Conservation (phyloP, 1,140 invertebrate genomes). For the Macrobrachium rosenbergii region DNA sequence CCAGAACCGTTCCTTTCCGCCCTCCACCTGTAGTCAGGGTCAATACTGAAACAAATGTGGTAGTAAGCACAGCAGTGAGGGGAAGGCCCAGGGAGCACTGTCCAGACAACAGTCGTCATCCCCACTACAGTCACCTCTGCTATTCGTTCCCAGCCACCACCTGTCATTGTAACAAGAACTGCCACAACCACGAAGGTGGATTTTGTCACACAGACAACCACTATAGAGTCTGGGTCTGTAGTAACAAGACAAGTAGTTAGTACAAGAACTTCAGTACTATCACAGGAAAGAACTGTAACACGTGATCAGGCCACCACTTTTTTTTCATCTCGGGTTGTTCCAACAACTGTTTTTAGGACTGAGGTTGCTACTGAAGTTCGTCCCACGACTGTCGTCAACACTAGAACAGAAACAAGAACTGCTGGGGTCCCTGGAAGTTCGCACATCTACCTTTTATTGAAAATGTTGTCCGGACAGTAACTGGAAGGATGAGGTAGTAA, state of each 20-base stretch:
- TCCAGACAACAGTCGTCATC: not conserved
- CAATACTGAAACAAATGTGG: not conserved
- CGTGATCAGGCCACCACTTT: conserved; percentile 2
- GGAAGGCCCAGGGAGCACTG: conserved; percentile 26
- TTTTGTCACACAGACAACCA: conserved; percentile 36
- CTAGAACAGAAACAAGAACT: not conserved
- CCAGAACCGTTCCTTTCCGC: conserved; percentile 35
- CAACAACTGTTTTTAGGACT: conserved; percentile 8
- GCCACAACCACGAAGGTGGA: conserved; percentile 28
- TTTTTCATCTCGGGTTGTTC: conserved; percentile 8
- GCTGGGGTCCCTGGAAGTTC: not conserved
- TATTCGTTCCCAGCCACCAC: conserved; percentile 27
- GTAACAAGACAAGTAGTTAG: not conserved
- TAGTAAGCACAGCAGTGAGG: conserved; percentile 4
- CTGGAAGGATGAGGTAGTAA: conserved; percentile 27
- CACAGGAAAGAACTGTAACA: not conserved
- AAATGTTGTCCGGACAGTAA: conserved; percentile 8
- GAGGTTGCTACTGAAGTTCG: conserved; percentile 21
- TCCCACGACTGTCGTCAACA: conserved; percentile 28
- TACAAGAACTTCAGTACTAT: not conserved
- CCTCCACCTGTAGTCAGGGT: conserved; percentile 10
- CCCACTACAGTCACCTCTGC: conserved; percentile 6
- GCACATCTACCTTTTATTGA: conserved; percentile 11
- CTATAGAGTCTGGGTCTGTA: not conserved
- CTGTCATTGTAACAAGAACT: conserved; percentile 27